Evolutionary conservation across 2,113 vertebrate species (phyloP), one percentile per base, ranked within the genome.

Genomic region (Todiramphus saurophagus): DNA sequence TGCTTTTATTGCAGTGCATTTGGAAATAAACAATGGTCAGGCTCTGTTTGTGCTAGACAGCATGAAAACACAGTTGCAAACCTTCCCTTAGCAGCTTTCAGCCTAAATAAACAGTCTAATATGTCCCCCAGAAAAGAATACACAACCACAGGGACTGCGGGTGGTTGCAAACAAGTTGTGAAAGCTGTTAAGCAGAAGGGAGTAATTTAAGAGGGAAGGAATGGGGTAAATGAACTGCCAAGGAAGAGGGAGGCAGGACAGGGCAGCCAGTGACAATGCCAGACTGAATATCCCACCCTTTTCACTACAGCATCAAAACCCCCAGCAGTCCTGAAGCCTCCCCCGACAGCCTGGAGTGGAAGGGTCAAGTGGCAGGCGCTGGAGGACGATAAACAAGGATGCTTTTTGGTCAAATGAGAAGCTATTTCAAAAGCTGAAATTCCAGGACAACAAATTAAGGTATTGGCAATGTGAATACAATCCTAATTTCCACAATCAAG

Each of bases 11-110:
- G 89, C 67, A 43, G 69, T 4, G 50, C 62, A 16, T 93, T 87
- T 93, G 39, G 91, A 87, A 94, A 95, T 75, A 91, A 94, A 96
- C 89, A 93, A 92, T 76, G 74, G 88, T 64, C 80, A 64, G 76
- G 91, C 83, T 92, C 87, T 95, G 68, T 53, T 79, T 94, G 92
- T 84, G 92, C 60, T 91, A 76, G 94, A 90, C 95, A 96, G 92
- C 94, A 92, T 76, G 91, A 96, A 95, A 97, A 92, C 96, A 96
- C 66, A 92, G 89, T 94, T 93, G 83, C 83, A 92, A 96, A 84
- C 77, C 94, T 95, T 89, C 91, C 48, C 77, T 79, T 84, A 10
- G 16, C 80, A 91, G 80, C 66, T 91, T 93, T 89, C 89, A 89
- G 94, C 89, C 77, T 94, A 96, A 96, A 96, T 53, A 97, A 96